These are phyloP conservation scores for Rhodinocichla rosea DNA, from an alignment of 2,113 vertebrate genomes.

Conservation along the genomic window DNA sequence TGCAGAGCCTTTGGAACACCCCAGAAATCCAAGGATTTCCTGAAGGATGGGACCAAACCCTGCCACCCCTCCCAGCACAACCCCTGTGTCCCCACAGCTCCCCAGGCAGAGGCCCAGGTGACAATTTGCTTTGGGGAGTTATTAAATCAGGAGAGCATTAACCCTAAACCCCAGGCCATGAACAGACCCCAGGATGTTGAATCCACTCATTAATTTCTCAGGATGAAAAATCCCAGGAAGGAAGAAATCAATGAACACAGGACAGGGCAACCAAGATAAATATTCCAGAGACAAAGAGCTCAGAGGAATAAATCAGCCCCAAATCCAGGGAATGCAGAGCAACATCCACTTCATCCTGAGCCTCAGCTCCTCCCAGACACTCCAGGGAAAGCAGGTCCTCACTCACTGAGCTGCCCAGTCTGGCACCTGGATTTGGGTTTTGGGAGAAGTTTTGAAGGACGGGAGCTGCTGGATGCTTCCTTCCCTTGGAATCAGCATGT, in stretches of 20 bases:
- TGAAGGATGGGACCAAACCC: neutral
- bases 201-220: neutral
- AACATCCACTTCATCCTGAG: neutral
- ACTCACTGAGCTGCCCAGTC: neutral
- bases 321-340: neutral
- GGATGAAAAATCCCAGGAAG: neutral
- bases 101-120: neutral
- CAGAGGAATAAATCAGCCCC: neutral
- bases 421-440: rapidly evolving
- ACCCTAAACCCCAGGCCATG: neutral
- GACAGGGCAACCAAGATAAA: neutral
- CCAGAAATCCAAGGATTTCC: neutral
- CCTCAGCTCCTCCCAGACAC: neutral
- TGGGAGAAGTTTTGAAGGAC: neutral
- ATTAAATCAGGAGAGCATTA: neutral
- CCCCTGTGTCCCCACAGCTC: neutral
- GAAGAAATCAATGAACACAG: neutral
- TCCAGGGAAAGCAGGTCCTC: neutral
- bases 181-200: neutral
- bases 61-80: neutral
- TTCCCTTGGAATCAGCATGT: rapidly evolving
- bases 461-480: neutral
- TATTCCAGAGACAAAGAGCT: neutral
- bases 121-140: neutral
- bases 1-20: constrained; percentile 40